Conservation (phyloP, 2,113 vertebrate species). For the Glareola pratincola region DNA sequence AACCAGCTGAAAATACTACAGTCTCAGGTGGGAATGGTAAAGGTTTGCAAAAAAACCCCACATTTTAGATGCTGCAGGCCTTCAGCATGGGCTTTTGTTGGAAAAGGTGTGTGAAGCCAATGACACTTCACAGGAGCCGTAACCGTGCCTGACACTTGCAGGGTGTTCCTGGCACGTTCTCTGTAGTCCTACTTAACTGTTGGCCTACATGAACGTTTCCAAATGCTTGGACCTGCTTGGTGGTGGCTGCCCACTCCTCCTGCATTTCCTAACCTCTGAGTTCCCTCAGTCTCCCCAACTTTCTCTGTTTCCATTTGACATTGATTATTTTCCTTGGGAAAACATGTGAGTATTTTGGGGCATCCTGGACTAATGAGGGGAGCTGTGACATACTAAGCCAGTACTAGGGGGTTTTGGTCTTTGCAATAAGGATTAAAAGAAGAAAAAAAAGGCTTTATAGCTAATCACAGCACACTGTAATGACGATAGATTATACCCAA, state of each 20-base stretch:
- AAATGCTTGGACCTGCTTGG: neutral
- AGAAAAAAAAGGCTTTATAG: neutral
- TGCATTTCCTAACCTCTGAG: neutral
- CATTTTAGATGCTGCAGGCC: neutral
- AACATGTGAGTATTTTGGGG: neutral
- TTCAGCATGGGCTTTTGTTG: neutral
- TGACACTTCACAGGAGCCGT: rapidly evolving
- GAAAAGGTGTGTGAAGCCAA: neutral
- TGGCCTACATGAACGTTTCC: neutral
- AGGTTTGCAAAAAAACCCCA: neutral
- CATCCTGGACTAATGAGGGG: neutral
- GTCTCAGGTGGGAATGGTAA: neutral
- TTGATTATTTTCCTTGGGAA: neutral
- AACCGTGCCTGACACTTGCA: neutral
- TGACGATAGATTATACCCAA: neutral
- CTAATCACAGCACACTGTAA: neutral
- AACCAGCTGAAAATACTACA: neutral
- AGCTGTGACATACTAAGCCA: neutral
- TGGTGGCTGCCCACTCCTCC: neutral
- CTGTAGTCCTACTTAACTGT: neutral
- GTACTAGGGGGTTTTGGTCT: neutral
- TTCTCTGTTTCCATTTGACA: neutral
- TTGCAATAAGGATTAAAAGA: neutral
- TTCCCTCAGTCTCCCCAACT: neutral
- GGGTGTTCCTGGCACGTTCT: rapidly evolving